These are phyloP conservation scores for Zoroaster sp. DNA, from an alignment of 53 echinoderm and acorn worm genomes.

Conservation along the genomic window DNA sequence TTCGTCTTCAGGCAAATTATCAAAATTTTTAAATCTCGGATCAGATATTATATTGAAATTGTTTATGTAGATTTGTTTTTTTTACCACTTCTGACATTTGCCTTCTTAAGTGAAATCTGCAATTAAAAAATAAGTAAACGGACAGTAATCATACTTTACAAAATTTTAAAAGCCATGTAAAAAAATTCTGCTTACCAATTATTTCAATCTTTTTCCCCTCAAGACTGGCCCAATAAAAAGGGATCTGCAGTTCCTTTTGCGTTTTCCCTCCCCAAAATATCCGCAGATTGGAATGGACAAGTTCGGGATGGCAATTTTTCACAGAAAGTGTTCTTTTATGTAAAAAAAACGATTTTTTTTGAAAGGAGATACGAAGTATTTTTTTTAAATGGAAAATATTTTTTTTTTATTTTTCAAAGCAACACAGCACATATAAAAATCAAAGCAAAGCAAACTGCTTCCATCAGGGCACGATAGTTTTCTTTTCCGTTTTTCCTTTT, in stretches of 20 bases:
- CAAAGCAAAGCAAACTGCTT: not conserved
- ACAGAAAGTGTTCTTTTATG: not conserved
- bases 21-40: not conserved
- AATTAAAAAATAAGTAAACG: not conserved
- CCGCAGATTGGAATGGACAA: not conserved
- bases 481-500: constrained; percentile 19
- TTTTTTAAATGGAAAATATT: not conserved
- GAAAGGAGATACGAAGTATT: not conserved
- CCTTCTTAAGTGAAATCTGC: not conserved
- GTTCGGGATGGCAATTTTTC: no score
- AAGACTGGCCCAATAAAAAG: not conserved
- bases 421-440: constrained; percentile 7
- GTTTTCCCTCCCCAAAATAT: not conserved
- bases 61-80: not conserved
- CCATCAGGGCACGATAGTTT: constrained; percentile 16
- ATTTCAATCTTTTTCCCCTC: not conserved
- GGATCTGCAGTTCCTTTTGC: not conserved
- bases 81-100: no score
- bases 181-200: not conserved
- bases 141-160: not conserved
- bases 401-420: not conserved
- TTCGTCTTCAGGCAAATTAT: not conserved
- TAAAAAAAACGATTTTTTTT: not conserved
- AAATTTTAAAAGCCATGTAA: not conserved
- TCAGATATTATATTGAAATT: not conserved